Evolutionary conservation across 2,888 invertebrate genomes (phyloP).

Genomic region (Machimus rusticus): DNA sequence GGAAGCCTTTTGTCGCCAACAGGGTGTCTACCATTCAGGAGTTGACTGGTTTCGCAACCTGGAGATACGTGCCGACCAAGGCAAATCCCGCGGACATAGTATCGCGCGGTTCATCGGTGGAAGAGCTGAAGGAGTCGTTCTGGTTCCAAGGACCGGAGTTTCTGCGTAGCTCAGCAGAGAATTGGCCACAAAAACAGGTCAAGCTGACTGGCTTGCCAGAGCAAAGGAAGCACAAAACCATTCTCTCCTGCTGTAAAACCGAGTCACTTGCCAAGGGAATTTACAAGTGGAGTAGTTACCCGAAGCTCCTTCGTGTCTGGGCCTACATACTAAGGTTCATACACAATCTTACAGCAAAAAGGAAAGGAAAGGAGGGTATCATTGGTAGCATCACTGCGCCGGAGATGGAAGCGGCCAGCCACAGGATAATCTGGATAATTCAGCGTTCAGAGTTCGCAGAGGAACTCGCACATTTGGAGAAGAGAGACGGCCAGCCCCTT

Average conservation of each 20-base stretch:
- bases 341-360: background rate
- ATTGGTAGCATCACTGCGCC: background rate
- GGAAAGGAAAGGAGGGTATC: background rate
- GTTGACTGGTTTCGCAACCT: background rate
- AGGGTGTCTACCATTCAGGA: constrained; percentile 42
- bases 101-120: constrained; percentile 45
- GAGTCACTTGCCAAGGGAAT: too few relatives aligned
- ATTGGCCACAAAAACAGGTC: background rate
- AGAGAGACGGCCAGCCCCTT: background rate
- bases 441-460: background rate
- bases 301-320: too few relatives aligned
- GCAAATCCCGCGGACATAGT: constrained; percentile 48
- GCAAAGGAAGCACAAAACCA: background rate
- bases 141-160: background rate
- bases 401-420: background rate
- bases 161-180: background rate
- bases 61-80: constrained; percentile 45
- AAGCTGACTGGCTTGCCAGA: background rate
- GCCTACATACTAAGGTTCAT: background rate
- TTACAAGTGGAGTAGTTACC: too few relatives aligned
- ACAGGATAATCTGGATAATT: background rate
- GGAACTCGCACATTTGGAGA: background rate
- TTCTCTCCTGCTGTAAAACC: background rate
- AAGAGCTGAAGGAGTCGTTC: constrained; percentile 17
- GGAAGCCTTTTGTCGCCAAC: too few relatives aligned